Conservation (phyloP, 2,113 vertebrate genomes). For the Zapornia atra region DNA sequence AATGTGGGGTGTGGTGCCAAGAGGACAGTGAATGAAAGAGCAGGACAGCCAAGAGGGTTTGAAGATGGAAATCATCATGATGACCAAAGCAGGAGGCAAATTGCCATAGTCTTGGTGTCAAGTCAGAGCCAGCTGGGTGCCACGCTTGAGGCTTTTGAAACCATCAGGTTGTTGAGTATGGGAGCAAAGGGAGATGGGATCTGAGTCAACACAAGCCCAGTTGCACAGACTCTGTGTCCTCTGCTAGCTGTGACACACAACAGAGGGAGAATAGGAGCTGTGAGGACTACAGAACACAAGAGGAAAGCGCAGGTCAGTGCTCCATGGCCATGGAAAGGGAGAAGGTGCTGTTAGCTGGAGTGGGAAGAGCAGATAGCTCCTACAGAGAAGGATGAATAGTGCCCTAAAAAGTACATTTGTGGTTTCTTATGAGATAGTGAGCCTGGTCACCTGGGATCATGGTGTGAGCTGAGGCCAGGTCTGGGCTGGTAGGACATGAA, state of each 20-base stretch:
- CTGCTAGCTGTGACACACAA: not conserved
- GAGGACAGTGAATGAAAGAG: not conserved
- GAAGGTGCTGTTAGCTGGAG: not conserved
- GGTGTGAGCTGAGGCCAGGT: not conserved
- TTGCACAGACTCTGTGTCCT: not conserved
- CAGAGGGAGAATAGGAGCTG: not conserved
- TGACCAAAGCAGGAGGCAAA: not conserved
- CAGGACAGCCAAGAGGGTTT: not conserved
- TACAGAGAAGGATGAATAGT: not conserved
- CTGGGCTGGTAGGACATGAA: not conserved
- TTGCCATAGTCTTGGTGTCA: not conserved
- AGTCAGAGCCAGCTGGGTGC: accelerated
- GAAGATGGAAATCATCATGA: not conserved
- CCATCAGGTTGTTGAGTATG: not conserved
- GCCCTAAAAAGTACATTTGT: not conserved
- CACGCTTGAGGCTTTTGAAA: not conserved
- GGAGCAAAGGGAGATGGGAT: not conserved
- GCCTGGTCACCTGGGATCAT: not conserved
- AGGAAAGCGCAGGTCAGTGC: not conserved
- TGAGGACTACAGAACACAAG: not conserved
- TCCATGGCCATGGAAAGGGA: not conserved
- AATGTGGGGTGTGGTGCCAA: not conserved
- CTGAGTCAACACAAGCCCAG: not conserved
- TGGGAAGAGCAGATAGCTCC: not conserved
- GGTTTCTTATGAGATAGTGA: not conserved